Evolutionary conservation across 2,113 vertebrate genomes (phyloP).

Genomic region (Urocynchramus pylzowi): DNA sequence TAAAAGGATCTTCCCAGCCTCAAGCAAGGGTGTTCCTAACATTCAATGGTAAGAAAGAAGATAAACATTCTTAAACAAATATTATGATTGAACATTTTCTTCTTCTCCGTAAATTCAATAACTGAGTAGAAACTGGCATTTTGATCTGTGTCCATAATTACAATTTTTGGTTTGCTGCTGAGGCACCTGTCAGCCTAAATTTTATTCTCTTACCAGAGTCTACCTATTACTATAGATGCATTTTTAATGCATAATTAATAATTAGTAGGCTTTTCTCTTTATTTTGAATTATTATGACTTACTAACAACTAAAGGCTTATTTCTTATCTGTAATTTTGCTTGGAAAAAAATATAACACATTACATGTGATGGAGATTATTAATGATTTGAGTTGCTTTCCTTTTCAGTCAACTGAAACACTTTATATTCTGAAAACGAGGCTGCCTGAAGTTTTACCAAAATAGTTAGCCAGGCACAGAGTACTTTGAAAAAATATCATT

Average conservation of each 20-base stretch:
- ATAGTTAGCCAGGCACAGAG: background rate
- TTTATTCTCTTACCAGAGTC: background rate
- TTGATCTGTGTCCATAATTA: background rate
- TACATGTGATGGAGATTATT: background rate
- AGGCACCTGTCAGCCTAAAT: background rate
- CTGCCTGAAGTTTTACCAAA: background rate
- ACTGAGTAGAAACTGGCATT: background rate
- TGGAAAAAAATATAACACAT: background rate
- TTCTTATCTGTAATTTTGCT: background rate
- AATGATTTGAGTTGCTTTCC: background rate
- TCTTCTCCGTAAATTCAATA: background rate
- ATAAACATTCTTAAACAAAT: conserved; percentile 54
- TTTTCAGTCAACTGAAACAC: background rate
- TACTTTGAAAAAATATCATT: background rate
- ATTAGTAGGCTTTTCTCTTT: background rate
- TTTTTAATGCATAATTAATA: background rate
- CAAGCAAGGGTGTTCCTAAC: conserved; percentile 79
- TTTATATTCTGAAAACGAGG: background rate
- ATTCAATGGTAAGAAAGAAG: conserved; percentile 77
- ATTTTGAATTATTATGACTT: background rate
- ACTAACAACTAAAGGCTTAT: background rate
- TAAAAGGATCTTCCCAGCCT: conserved; percentile 74
- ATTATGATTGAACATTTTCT: conserved; percentile 29
- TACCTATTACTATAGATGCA: background rate
- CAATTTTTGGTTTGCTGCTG: background rate